Base-by-base conservation (phyloP, 2,797 vertebrate species). In the Coregonus sp. region DNA sequence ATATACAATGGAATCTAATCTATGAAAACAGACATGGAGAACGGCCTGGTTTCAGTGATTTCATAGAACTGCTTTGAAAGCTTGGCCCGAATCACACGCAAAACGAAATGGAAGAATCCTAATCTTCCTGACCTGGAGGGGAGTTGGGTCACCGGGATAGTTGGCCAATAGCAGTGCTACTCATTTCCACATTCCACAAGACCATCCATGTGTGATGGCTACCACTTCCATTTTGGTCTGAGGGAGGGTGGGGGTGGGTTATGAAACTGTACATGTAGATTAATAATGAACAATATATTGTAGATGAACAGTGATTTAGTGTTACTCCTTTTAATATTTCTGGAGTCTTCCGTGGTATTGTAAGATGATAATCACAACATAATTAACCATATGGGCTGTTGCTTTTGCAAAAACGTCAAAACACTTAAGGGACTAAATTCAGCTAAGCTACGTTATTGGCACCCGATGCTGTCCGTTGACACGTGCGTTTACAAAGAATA, bases 101-200 rank as follows among this genome's bases (percentile, higher is more conserved):
- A 67, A 56, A 67, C 54, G 61, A 84, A 88, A 82, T 65, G 59
- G 70, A 72, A 73, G 52, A 25, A 72, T 73, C 7, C 29, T 82
- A 75, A 71, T 73, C 65, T 87, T 72, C 80, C 85, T 73, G 67
- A 82, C 80, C n/a, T n/a, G n/a, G n/a, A 50, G 70, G 67, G 77
- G 80, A 89, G 78, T 80, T 4, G 86, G 86, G 89, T 88, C 89
- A 88, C 56, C 11, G 84, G 83, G 83, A 84, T 63, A 79, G 82
- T 86, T 85, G 86, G 87, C 88, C 91, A 90, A 91, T 90, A 16
- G 78, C 63, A 9, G 78, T 79, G 89, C 88, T 90, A 91, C 91
- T 93, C 91, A 92, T 94, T 94, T 93, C 91, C 93, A 93, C 92
- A 94, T 94, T 92, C 93, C 93, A 86, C 86, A 72, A 52, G 83